phyloP scores from a whole-genome alignment of 2,797 vertebrate species.

The Chaunax sp. region DNA sequence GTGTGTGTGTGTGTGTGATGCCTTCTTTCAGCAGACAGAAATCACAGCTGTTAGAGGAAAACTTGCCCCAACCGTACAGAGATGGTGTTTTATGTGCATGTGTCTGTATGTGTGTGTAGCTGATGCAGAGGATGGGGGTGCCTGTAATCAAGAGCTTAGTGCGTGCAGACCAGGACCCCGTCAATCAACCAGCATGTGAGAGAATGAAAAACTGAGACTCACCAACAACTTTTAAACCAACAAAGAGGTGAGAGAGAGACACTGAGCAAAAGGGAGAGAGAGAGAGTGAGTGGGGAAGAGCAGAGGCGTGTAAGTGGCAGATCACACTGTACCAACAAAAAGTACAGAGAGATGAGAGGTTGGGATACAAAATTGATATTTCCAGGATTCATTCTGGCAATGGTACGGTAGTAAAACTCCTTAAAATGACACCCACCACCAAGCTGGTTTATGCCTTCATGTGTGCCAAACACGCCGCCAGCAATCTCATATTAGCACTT shows the following conservation, averaged over 20 bases:
- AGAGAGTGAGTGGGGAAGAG: neutral
- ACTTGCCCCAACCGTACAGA: conserved; percentile 76
- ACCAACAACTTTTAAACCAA: conserved; percentile 75
- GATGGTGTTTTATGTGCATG: conserved; percentile 47
- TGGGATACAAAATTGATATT: conserved; percentile 60
- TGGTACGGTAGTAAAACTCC: conserved; percentile 62
- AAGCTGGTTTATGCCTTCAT: conserved; percentile 73
- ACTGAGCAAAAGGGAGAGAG: conserved; percentile 26
- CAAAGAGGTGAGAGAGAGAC: conserved; percentile 49
- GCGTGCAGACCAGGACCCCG: conserved; percentile 84
- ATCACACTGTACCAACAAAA: conserved; percentile 37
- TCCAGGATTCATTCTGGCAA: conserved; percentile 67
- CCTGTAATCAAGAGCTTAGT: conserved; percentile 84
- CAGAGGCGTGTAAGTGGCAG: conserved; percentile 19
- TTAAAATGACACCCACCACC: conserved; percentile 78
- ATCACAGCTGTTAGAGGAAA: conserved; percentile 78
- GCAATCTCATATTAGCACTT: conserved; percentile 78
- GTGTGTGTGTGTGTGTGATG: conserved; percentile 71
- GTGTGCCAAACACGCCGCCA: conserved; percentile 75
- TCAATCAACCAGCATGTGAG: conserved; percentile 83
- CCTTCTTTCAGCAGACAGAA: conserved; percentile 71
- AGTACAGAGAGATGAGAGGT: conserved; percentile 39
- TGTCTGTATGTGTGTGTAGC: conserved; percentile 47
- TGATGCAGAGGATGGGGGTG: conserved; percentile 72
- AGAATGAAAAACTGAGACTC: conserved; percentile 81